Base-by-base conservation (phyloP, 2,797 vertebrate genomes). In the Gouania willdenowi region DNA sequence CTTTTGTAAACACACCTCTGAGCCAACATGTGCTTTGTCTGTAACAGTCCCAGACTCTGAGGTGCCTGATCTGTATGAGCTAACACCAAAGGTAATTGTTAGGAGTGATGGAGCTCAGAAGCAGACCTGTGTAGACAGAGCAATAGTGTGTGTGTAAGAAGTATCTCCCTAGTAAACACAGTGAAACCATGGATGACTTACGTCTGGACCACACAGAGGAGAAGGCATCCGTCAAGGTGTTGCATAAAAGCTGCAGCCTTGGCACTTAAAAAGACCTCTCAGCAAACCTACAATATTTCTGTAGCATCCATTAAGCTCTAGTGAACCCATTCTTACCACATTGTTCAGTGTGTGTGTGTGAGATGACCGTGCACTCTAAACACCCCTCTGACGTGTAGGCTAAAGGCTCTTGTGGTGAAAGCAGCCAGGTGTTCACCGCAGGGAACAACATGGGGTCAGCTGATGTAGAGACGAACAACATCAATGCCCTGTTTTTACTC, bases 121-220 rank as follows among this genome's bases (percentile, higher is more conserved):
- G 27, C 67, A 75, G 64, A 69, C 66, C 74, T 71, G 71, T 33
- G 36, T 58, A 75, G 70, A 67, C 58, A 41, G 39, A 47, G 41
- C 20, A 24, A 31, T 47, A 41, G 62, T 20, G 19, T 20, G 19
- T 20, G 19, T 20, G 19, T 35, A n/a, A n/a, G n/a, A n/a, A 42
- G 57, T 57, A 50, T 64, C 53, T 48, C 55, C 69, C 68, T 41
- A 67, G 75, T 80, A 86, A 86, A 88, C 80, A 82, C 24, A 67
- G 44, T 29, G 23, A 65, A 51, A 65, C 66, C 47, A 73, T 60
- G 72, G 75, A 83, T 69, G 75, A 74, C 73, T 78, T 68, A 55
- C 48, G 67, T 80, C 76, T 84, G 86, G 82, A 86, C 85, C 85
- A 86, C 85, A 87, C 83, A 85, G 75, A 60, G 53, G 39, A 68